Conservation (phyloP, 2,113 vertebrate species). For the Dipodomys stephensi region DNA sequence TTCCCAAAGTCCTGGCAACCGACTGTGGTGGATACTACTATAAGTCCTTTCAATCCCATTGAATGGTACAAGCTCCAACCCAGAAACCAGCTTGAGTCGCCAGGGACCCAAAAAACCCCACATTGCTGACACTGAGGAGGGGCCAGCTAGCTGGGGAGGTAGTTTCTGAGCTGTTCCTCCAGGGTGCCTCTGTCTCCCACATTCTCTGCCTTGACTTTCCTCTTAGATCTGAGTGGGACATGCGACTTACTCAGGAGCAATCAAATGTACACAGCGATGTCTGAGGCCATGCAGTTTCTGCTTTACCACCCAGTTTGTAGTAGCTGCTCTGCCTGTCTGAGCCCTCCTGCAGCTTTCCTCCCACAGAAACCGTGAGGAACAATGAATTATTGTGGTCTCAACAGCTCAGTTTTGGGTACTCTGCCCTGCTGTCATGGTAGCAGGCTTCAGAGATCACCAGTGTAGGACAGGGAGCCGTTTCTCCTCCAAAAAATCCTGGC, state of each 20-base stretch:
- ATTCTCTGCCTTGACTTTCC: background rate
- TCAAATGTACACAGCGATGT: background rate
- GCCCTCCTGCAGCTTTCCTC: background rate
- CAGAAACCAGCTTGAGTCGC: background rate
- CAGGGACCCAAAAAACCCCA: background rate
- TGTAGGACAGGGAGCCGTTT: too few relatives aligned
- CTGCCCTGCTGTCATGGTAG: background rate
- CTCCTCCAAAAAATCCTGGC: background rate
- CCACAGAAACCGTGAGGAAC: background rate
- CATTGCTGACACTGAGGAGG: rapidly evolving
- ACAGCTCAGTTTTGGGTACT: background rate
- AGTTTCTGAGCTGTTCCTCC: background rate
- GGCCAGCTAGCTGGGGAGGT: background rate
- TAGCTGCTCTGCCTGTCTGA: background rate
- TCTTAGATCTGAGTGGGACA: background rate
- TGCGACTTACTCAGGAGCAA: background rate
- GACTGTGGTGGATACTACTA: too few relatives aligned
- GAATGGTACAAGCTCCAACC: background rate
- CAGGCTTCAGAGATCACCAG: background rate
- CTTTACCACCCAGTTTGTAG: background rate
- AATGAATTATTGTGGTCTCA: background rate
- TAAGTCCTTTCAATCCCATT: background rate
- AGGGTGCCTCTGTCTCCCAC: background rate
- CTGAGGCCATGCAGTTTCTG: background rate
- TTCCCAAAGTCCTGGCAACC: background rate